Conservation (phyloP, 2,113 vertebrate species). For the Cynopterus brachyotis region DNA sequence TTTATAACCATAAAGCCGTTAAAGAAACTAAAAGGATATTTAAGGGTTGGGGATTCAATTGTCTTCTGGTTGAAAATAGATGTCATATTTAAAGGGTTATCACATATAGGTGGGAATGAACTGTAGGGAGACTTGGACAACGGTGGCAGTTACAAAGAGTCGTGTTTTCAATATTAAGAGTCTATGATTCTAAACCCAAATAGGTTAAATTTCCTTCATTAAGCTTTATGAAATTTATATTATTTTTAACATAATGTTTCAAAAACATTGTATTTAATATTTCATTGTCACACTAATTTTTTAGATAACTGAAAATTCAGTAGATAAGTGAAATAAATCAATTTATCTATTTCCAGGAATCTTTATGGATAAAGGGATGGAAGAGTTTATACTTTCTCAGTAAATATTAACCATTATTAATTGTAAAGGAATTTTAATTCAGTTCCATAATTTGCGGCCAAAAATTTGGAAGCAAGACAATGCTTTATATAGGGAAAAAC, state of each 20-base stretch:
- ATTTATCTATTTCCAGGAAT: neutral
- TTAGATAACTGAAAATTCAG: neutral
- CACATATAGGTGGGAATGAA: neutral
- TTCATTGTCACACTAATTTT: conserved; percentile 17
- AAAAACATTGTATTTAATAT: neutral
- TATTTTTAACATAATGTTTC: conserved; percentile 19
- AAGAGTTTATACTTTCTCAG: neutral
- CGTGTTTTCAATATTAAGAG: neutral
- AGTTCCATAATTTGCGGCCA: neutral
- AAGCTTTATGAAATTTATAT: neutral
- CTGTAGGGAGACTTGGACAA: neutral
- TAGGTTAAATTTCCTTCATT: neutral
- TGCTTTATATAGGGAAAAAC: neutral
- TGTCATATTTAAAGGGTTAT: conserved; percentile 26
- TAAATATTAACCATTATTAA: conserved; percentile 53
- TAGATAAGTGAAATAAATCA: neutral
- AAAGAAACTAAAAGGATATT: conserved; percentile 42
- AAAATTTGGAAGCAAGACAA: conserved; percentile 15
- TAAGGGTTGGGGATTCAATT: neutral
- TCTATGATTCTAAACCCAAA: neutral
- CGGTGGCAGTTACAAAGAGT: neutral
- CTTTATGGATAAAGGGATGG: neutral
- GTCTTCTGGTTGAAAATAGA: neutral
- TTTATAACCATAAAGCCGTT: conserved; percentile 15
- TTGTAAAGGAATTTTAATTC: conserved; percentile 14